These are phyloP conservation scores for Cerastis leucographa DNA, from an alignment of 2,888 invertebrate genomes.

Conservation along the genomic window DNA sequence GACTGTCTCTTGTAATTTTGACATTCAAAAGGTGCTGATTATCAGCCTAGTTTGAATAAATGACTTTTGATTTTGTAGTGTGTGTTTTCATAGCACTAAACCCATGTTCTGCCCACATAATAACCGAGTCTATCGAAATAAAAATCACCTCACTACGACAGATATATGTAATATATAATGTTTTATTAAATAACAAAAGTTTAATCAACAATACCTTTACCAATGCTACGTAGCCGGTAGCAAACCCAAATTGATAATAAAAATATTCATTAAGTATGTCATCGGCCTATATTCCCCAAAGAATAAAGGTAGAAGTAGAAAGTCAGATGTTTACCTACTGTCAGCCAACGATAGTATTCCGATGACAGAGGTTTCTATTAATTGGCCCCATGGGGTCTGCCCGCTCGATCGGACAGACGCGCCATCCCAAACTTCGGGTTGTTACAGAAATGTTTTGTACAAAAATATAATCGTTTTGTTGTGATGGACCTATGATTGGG, in stretches of 20 bases:
- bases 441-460: constrained; percentile 1
- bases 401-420: not conserved
- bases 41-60: no score
- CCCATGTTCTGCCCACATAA: no score
- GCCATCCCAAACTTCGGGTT: constrained; percentile 28
- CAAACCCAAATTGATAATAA: constrained; percentile 12
- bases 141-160: no score
- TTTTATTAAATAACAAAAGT: not conserved
- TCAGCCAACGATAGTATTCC: constrained; percentile 22
- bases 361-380: constrained; percentile 52
- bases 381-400: constrained; percentile 51
- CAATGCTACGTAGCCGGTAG: not conserved
- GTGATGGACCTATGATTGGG: not conserved
- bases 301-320: constrained; percentile 13
- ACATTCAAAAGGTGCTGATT: no score
- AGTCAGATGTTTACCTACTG: constrained; percentile 39
- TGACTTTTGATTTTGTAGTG: no score
- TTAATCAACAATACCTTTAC: constrained; percentile 5
- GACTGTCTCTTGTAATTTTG: no score
- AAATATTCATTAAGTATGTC: constrained; percentile 23
- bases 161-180: no score
- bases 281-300: constrained; percentile 16
- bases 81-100: no score
- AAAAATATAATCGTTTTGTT: not conserved
- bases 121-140: no score